Conservation (phyloP, 2,113 vertebrate genomes). For the Chloropsis cyanopogon region DNA sequence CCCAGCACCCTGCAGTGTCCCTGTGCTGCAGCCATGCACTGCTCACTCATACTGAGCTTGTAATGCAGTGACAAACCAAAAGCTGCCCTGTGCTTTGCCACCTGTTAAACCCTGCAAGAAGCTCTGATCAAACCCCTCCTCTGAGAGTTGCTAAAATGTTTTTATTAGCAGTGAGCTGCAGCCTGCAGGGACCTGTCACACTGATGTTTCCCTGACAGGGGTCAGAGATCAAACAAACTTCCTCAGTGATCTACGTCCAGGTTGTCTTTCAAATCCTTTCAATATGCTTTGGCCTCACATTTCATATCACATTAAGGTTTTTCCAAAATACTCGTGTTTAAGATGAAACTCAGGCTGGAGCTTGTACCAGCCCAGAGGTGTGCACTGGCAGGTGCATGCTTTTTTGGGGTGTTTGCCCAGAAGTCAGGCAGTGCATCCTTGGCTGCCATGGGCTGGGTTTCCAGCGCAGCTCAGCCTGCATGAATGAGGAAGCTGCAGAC, state of each 20-base stretch:
- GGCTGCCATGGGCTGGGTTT: background rate
- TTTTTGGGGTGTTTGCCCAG: background rate
- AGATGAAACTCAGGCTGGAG: background rate
- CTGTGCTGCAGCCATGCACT: background rate
- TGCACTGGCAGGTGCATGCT: background rate
- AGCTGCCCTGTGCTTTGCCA: background rate
- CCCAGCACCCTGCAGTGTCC: background rate
- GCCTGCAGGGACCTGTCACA: background rate
- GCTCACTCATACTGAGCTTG: background rate
- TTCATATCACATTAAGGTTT: background rate
- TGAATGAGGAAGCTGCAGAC: background rate
- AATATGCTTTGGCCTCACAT: background rate
- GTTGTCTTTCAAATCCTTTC: background rate
- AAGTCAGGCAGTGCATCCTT: background rate
- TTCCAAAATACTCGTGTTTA: background rate
- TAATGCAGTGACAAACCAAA: background rate
- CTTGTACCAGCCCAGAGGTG: background rate
- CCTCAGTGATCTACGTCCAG: background rate
- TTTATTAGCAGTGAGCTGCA: background rate
- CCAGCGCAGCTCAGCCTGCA: background rate
- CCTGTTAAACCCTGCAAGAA: background rate
- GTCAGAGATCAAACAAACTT: slow-evolving; percentile 19
- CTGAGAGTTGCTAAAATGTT: background rate
- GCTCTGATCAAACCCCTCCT: background rate
- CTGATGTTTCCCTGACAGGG: background rate